These are phyloP conservation scores for Meandrusa payeni DNA, from an alignment of 2,888 invertebrate species.

Conservation along the genomic window DNA sequence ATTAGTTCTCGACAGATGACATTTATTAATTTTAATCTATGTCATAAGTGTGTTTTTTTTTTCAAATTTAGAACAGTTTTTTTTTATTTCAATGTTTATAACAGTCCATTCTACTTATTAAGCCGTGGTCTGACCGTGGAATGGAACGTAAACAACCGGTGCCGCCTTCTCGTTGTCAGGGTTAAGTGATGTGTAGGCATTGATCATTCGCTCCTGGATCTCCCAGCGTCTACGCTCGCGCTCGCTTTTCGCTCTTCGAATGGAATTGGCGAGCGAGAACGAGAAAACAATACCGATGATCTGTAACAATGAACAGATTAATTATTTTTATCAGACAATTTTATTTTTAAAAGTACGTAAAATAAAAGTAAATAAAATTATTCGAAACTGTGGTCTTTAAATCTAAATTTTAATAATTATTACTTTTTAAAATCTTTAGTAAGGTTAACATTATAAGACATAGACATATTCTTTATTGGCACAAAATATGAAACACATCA, in stretches of 20 bases:
- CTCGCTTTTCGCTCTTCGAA: conserved; percentile 88
- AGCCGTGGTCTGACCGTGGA: conserved; percentile 66
- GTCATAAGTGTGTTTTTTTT: background rate
- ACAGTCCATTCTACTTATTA: conserved; percentile 31
- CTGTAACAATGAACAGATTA: conserved; percentile 70
- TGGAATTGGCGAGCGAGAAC: conserved; percentile 92
- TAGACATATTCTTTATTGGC: too few species aligned
- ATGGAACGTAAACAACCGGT: conserved; percentile 72
- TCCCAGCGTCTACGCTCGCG: conserved; percentile 87
- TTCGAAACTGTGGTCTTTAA: too few species aligned
- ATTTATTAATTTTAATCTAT: conserved; percentile 10
- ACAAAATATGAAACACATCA: too few species aligned
- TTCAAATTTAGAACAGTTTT: background rate
- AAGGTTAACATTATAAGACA: too few species aligned
- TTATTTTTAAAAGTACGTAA: too few species aligned
- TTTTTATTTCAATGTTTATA: too few species aligned
- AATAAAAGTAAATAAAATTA: too few species aligned
- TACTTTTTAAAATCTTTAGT: too few species aligned
- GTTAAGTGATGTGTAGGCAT: conserved; percentile 68
- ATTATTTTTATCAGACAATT: too few species aligned
- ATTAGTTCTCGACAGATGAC: too few species aligned
- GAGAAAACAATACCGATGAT: conserved; percentile 93
- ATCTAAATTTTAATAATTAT: too few species aligned
- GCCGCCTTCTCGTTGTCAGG: conserved; percentile 57
- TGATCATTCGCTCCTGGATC: conserved; percentile 81